Evolutionary conservation across 2,888 invertebrate species (phyloP).

Genomic region (Lepidocyrtinus sp.): DNA sequence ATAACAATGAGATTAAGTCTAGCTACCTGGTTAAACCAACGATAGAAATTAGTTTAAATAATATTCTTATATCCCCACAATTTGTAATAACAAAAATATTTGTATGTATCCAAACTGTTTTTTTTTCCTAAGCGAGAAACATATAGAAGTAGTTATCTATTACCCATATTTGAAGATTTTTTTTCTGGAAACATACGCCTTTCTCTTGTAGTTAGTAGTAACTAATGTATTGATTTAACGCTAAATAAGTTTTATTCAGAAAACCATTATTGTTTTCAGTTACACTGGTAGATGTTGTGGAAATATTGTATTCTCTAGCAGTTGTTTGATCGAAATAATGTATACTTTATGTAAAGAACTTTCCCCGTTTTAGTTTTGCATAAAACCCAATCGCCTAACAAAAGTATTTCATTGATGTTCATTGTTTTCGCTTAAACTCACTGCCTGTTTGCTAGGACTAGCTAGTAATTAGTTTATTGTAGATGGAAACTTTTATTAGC

Average conservation of each 20-base stretch:
- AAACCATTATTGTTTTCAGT: conserved; percentile 61
- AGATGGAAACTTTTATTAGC: neutral
- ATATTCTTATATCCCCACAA: neutral
- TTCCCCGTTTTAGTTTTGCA: neutral
- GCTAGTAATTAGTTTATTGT: neutral
- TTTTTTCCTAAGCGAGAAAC: too few relatives aligned
- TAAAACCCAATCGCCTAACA: neutral
- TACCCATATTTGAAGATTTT: conserved; percentile 6
- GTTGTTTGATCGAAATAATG: conserved; percentile 21
- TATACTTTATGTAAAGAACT: neutral
- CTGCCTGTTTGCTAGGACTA: neutral
- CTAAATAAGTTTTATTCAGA: conserved; percentile 39
- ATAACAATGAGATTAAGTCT: neutral
- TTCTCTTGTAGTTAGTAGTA: conserved; percentile 10
- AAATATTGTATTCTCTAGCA: conserved; percentile 59
- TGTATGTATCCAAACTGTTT: conserved; percentile 18
- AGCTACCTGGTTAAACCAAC: neutral
- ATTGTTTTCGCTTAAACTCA: neutral
- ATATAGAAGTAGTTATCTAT: neutral
- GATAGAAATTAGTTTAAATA: neutral
- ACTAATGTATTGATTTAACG: too few relatives aligned
- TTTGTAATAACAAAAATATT: conserved; percentile 4
- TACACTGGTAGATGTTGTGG: conserved; percentile 57
- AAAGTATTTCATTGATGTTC: neutral
- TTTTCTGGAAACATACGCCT: neutral